Evolutionary conservation across 2,113 vertebrate genomes (phyloP), one percentile per base, ranked within the genome.

Genomic region (Charina bottae): DNA sequence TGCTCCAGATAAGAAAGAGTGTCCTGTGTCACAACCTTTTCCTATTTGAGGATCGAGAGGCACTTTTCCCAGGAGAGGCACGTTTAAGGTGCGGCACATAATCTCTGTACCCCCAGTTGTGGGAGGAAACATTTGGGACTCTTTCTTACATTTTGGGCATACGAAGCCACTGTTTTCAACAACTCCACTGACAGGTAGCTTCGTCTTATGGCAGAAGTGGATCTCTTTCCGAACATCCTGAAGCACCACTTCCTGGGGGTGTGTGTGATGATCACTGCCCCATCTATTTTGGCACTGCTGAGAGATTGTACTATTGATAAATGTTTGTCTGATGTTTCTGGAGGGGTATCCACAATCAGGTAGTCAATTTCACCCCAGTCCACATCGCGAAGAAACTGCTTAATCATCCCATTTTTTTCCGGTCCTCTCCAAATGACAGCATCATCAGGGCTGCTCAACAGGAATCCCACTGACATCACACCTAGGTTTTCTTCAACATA

Each of bases 351-450:
- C 92, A 99, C 96, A 0, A 99, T 96, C 92, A 99, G 98, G 96
- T 99, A 99, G 96, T 99, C 99, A 0, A 99, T 92, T 0, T 99
- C 98, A 0, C 99, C 99, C 99, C 99, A 99, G 96, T 99, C 99
- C 64, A 99, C 99, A 0, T 99, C 99, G 0, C 98, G 98, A 86
- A 99, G 96, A 95, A 99, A 99, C 96, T 99, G 99, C 94, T 99
- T 99, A 95, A 99, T 99, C 98, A 99, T 98, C 46, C 99, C 99
- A 3, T 99, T 99, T 93, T 99, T 99, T 96, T 99, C 99, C 0
- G 99, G 99, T 83, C 99, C 99, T 94, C 99, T 98, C 99, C 99
- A 99, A 96, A 99, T 99, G 55, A 99, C 98, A 0, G 99, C 99
- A 78, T 99, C 99, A 90, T 99, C 99, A 0, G 98, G 99, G 92